Percentiles rank a stretch among this genome's conserved stretches.
These are phyloP conservation scores for Cyphomyrus plagiostoma DNA, from an alignment of 2,113 vertebrate genomes.

Conservation along the genomic window DNA sequence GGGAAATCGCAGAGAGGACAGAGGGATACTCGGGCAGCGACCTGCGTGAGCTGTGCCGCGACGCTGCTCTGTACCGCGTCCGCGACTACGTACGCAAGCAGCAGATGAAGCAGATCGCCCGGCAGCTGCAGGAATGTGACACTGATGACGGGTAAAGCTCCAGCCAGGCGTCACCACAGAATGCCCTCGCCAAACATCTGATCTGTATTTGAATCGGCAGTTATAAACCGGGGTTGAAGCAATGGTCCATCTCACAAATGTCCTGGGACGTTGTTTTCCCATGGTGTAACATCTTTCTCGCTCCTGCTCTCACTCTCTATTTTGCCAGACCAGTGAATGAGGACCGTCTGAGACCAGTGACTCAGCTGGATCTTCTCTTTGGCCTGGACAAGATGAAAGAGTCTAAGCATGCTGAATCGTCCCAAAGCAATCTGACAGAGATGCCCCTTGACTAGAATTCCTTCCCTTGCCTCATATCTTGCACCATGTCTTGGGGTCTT, in stretches of 20 bases:
- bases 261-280: neutral
- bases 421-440: slow-evolving; percentile 36
- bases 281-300: neutral
- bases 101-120: slow-evolving; percentile 66
- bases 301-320: neutral
- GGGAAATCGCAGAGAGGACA: slow-evolving; percentile 63
- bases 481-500: neutral
- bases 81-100: slow-evolving; percentile 67
- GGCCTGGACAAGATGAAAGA: slow-evolving; percentile 71
- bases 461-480: neutral
- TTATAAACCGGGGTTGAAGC: neutral
- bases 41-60: slow-evolving; percentile 65
- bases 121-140: slow-evolving; percentile 51
- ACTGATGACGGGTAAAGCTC: slow-evolving; percentile 52
- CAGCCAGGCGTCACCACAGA: neutral
- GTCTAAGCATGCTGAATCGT: slow-evolving; percentile 53
- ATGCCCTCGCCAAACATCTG: neutral
- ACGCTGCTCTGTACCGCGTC: slow-evolving; percentile 65
- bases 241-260: neutral
- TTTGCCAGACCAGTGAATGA: slow-evolving; percentile 48
- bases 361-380: slow-evolving; percentile 67
- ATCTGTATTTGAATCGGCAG: neutral
- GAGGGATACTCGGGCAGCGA: slow-evolving; percentile 65
- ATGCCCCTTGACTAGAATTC: slow-evolving; percentile 57
- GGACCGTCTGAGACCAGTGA: slow-evolving; percentile 57